Base-by-base conservation (phyloP, 2,888 invertebrate genomes). In the Aromia moschata region DNA sequence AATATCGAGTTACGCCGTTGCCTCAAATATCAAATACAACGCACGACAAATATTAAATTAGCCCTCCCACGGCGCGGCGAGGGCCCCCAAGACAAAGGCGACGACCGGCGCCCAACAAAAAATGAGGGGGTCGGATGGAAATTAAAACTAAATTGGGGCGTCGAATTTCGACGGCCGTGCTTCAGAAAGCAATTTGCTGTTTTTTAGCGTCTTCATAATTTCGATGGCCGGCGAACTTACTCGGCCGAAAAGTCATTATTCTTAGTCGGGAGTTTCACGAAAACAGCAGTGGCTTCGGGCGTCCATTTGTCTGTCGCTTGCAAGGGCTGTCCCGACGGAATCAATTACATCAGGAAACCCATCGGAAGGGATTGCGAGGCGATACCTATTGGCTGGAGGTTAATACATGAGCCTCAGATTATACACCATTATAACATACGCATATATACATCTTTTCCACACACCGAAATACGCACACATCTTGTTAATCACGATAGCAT, bases 131-230 rank as follows among this genome's bases (percentile, higher is more conserved):
- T n/a, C 31, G 41, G 41, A 31, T 14, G 16, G 56, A 60, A 61
- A 66, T 66, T 62, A 60, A 62, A 65, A 64, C 52, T 60, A 56
- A 58, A 66, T 63, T 57, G 55, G 51, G 56, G 61, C 60, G 65
- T 68, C 59, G 64, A 68, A 60, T 56, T 62, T 56, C 56, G 36
- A 38, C 20, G 30, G 46, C 53, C 47, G 49, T 56, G 60, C 55
- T 38, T 58, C 56, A 53, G 57, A 58, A 58, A 60, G 56, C 55
- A 62, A 58, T 64, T 62, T 65, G 63, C 64, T 59, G 62, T 61
- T 60, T 62, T 67, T 64, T 60, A 59, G 56, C 58, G 56, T 45
- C 62, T 62, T 64, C 62, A 68, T 66, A 66, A 64, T 66, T 66
- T 56, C 55, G 58, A 64, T 60, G 58, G 57, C 47, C 47, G 49